Evolutionary conservation across 2,888 invertebrate genomes (phyloP).

Genomic region (Phasia obesa): DNA sequence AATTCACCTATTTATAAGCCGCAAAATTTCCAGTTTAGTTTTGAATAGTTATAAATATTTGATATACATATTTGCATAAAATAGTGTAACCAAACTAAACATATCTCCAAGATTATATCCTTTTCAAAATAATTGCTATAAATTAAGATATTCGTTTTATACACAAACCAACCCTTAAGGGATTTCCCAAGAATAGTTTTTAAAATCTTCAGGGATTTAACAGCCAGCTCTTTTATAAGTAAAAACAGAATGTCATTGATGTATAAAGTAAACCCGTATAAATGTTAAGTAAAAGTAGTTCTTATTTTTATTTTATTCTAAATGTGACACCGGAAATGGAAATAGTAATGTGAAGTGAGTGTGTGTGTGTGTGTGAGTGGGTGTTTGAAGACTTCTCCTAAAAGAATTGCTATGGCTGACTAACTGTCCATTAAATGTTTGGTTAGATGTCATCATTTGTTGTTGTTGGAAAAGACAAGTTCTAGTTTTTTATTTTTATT

Average conservation of each 20-base stretch:
- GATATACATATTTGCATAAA: constrained; percentile 63
- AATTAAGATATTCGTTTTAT: constrained; percentile 11
- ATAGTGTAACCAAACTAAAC: not conserved
- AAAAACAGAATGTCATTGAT: not conserved
- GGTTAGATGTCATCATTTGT: constrained; percentile 13
- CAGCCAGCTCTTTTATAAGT: not conserved
- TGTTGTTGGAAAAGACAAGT: not conserved
- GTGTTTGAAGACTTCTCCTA: not conserved
- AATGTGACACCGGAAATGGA: constrained; percentile 25
- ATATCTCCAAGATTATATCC: not conserved
- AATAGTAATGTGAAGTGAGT: not conserved
- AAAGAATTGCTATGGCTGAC: not conserved
- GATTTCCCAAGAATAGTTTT: constrained; percentile 1
- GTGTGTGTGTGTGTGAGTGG: not conserved
- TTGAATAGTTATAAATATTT: constrained; percentile 30
- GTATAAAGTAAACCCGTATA: not conserved
- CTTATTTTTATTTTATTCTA: not conserved
- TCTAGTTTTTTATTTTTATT: not conserved
- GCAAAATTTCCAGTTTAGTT: constrained; percentile 12
- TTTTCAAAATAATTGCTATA: constrained; percentile 20
- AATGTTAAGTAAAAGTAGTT: not conserved
- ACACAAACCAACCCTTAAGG: constrained; percentile 5
- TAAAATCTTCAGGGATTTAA: constrained; percentile 1
- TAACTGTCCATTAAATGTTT: constrained; percentile 29
- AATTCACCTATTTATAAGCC: not conserved